Evolutionary conservation across 2,888 invertebrate genomes (phyloP), one percentile per base, ranked within the genome.

Genomic region (Drosophila meridionalis): DNA sequence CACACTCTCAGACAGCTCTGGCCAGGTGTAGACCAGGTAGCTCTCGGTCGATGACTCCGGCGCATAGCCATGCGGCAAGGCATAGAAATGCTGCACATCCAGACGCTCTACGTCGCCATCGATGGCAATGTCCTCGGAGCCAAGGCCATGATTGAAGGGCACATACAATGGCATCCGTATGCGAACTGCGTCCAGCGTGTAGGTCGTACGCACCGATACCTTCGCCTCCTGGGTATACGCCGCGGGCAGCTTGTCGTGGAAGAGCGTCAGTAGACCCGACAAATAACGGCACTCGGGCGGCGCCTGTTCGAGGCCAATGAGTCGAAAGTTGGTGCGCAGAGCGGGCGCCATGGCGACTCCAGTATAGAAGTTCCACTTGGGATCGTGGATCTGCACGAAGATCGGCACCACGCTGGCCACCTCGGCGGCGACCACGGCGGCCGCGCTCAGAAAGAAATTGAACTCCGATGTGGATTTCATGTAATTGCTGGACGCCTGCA

Each of bases 361-460:
- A 59, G 96, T 92, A 92, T 95, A 98, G 90, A 96, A 96, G 71
- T 96, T 95, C 92, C 92, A 92, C 89, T 96, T 95, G 61, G 96
- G 95, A 90, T 98, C 96, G 95, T 96, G 96, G 78, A 97, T 95
- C 94, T 98, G 98, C 32, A 98, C 95, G 93, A 99, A 98, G 30
- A 97, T 94, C 30, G 99, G 98, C 74, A 98, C 94, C 72, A 96
- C 64, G 40, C 87, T 81, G 42, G 69, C 95, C 12, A 96, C 95
- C 93, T 98, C 98, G 64, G 95, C 96, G 45, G 96, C 94, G 5
- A 98, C 97, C 73, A 99, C 96, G 75, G 96, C 95, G 1, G 96
- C 94, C 20, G 98, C 97, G 92, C 98, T 98, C 77, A 98, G 94
- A 62, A 91, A 92, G 76, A 96, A 58, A 96, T 94, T 70, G 97